phyloP scores from a whole-genome alignment of 1,140 invertebrate genomes.

The Nymphalis io region DNA sequence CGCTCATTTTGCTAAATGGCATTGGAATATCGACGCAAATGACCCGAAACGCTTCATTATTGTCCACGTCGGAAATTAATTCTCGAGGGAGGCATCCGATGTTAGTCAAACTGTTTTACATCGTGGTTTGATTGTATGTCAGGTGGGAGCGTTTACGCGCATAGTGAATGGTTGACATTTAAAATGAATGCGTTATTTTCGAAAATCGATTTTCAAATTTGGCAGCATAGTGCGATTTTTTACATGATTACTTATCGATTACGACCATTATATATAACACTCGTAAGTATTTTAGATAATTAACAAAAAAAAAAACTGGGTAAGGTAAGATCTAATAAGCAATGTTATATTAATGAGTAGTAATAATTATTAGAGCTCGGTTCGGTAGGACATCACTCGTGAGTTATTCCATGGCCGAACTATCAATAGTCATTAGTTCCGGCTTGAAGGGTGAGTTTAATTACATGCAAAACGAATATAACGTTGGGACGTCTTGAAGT shows the following conservation, averaged over 20 bases:
- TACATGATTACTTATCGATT: not conserved
- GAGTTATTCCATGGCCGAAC: too few species aligned
- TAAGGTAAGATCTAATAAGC: too few species aligned
- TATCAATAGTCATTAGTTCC: too few species aligned
- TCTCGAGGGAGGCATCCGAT: slow-evolving; percentile 48
- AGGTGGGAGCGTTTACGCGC: slow-evolving; percentile 39
- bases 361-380: too few species aligned
- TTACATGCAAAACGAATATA: too few species aligned
- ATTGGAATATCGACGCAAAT: slow-evolving; percentile 62
- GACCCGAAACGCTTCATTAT: slow-evolving; percentile 62
- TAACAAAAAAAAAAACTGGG: too few species aligned
- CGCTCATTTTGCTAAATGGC: slow-evolving; percentile 52
- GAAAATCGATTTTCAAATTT: slow-evolving; percentile 28
- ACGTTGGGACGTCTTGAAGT: too few species aligned
- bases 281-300: too few species aligned
- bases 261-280: too few species aligned
- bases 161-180: slow-evolving; percentile 33
- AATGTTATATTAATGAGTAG: too few species aligned
- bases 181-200: slow-evolving; percentile 33
- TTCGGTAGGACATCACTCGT: too few species aligned
- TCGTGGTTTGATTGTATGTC: slow-evolving; percentile 41
- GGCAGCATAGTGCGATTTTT: not conserved
- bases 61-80: slow-evolving; percentile 62
- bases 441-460: too few species aligned
- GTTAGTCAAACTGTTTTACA: slow-evolving; percentile 54